phyloP scores from a whole-genome alignment of 1,140 invertebrate genomes.

The Gonatopus flavifemur region DNA sequence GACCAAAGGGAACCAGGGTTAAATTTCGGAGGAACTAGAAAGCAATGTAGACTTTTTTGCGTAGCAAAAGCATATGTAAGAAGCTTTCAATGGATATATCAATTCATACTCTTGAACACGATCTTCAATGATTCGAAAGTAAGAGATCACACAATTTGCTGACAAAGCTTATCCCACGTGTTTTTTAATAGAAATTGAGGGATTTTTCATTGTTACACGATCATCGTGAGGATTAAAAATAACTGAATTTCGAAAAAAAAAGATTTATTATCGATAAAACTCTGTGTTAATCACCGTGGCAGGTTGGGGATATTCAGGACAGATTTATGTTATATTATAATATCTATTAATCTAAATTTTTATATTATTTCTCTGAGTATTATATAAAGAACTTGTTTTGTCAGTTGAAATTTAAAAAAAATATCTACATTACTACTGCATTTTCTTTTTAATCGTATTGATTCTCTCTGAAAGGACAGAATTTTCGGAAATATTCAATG shows the following conservation, averaged over 20 bases:
- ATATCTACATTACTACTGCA: too few species aligned
- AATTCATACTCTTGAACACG: constrained; percentile 48
- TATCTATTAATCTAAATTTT: constrained; percentile 16
- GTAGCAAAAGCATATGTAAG: constrained; percentile 37
- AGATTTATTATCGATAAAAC: constrained; percentile 47
- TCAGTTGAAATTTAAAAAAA: too few species aligned
- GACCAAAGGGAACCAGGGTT: too few species aligned
- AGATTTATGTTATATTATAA: too few species aligned
- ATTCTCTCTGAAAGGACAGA: too few species aligned
- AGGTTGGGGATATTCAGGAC: constrained; percentile 39
- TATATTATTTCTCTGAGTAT: constrained; percentile 20
- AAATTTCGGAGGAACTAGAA: constrained; percentile 18
- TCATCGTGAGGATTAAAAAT: too few species aligned
- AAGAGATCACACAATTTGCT: constrained; percentile 37
- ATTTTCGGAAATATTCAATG: too few species aligned
- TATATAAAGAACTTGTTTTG: too few species aligned
- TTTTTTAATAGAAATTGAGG: constrained; percentile 28
- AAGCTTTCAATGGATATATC: constrained; percentile 31
- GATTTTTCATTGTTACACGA: constrained; percentile 7
- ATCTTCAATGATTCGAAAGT: constrained; percentile 38
- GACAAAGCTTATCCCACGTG: constrained; percentile 46
- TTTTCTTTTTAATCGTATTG: too few species aligned
- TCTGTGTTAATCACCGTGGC: constrained; percentile 42
- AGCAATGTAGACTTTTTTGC: constrained; percentile 33
- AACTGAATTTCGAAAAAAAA: too few species aligned